phyloP scores from a whole-genome alignment of 2,888 invertebrate species.

The Didymodactylos carnosus region DNA sequence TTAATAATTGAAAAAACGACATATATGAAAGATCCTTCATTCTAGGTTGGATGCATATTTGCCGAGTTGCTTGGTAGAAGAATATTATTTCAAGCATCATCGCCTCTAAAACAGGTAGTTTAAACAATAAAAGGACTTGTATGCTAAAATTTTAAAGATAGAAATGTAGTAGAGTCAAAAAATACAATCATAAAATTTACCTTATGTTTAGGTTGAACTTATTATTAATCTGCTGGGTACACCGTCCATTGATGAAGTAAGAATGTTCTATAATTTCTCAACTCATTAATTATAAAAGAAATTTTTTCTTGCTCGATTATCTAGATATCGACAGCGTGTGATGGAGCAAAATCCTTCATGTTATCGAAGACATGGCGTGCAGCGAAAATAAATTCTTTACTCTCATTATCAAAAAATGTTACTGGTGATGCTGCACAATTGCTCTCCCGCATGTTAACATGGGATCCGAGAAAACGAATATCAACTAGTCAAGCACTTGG shows the following conservation, averaged over 20 bases:
- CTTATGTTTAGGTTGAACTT: conserved; percentile 60
- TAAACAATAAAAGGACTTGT: too few species aligned
- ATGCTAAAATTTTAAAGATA: not conserved
- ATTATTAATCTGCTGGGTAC: conserved; percentile 92
- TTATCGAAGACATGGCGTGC: conserved; percentile 42
- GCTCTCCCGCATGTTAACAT: conserved; percentile 46
- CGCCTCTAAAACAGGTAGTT: conserved; percentile 72
- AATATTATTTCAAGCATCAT: conserved; percentile 92
- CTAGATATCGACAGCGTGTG: conserved; percentile 44
- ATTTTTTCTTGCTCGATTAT: too few species aligned
- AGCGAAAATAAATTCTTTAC: conserved; percentile 41
- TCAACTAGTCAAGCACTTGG: conserved; percentile 1
- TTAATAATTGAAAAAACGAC: too few species aligned
- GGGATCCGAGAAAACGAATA: conserved; percentile 12
- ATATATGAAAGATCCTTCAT: too few species aligned
- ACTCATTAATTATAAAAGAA: conserved; percentile 68
- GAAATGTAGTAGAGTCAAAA: not conserved
- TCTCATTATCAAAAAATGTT: conserved; percentile 72
- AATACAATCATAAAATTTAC: too few species aligned
- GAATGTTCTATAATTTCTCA: conserved; percentile 90
- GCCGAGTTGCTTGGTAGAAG: conserved; percentile 82
- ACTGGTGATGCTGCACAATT: conserved; percentile 94
- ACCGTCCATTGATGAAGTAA: conserved; percentile 81
- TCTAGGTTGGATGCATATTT: conserved; percentile 97
- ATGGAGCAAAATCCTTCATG: conserved; percentile 63